Conservation (phyloP, 2,888 invertebrate species). For the Synanthedon vespiformis region DNA sequence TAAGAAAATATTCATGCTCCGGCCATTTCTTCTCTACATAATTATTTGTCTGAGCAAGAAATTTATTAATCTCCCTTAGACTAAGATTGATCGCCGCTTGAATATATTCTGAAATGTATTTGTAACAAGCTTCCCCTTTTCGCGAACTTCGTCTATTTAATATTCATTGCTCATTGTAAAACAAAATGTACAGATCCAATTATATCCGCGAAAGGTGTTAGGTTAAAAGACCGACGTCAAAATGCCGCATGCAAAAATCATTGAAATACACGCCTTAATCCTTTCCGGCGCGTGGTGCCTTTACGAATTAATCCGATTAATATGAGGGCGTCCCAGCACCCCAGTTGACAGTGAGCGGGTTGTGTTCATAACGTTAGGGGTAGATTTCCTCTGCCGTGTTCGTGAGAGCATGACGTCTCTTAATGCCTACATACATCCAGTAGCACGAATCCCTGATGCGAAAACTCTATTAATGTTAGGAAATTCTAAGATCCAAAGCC, state of each 20-base stretch:
- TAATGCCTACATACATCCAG: conserved; percentile 7
- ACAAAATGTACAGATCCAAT: conserved; percentile 44
- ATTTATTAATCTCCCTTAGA: conserved; percentile 23
- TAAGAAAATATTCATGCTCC: conserved; percentile 12
- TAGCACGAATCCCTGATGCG: conserved; percentile 29
- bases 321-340: not conserved
- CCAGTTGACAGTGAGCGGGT: not conserved
- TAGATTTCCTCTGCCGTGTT: not conserved
- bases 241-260: conserved; percentile 54
- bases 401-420: not conserved
- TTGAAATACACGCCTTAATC: conserved; percentile 37
- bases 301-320: conserved; percentile 56
- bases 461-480: conserved; percentile 55
- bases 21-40: conserved; percentile 19
- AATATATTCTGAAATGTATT: conserved; percentile 18
- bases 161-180: conserved; percentile 57
- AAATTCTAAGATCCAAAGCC: conserved; percentile 18
- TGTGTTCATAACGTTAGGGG: not conserved
- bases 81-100: conserved; percentile 27
- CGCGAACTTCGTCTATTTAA: conserved; percentile 28
- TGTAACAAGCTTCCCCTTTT: conserved; percentile 7
- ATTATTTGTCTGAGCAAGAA: conserved; percentile 27
- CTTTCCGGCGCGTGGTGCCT: conserved; percentile 36
- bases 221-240: conserved; percentile 35
- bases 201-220: conserved; percentile 35